phyloP scores from a whole-genome alignment of 2,888 invertebrate genomes.

The Hydraecia micacea region DNA sequence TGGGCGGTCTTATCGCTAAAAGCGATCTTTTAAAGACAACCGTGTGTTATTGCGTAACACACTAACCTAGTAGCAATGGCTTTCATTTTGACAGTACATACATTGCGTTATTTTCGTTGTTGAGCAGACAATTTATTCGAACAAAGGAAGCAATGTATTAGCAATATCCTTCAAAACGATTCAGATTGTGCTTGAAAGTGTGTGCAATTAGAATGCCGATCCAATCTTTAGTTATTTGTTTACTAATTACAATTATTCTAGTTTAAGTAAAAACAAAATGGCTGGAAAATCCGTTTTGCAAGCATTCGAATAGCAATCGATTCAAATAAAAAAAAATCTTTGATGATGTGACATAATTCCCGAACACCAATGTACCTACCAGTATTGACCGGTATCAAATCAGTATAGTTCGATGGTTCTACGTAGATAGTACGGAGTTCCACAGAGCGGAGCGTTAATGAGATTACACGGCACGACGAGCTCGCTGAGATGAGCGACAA shows the following conservation, averaged over 20 bases:
- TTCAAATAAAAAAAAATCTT: neutral
- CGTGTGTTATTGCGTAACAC: too few species aligned
- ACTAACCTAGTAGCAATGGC: too few species aligned
- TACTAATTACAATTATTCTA: neutral
- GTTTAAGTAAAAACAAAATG: neutral
- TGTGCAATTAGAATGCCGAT: neutral
- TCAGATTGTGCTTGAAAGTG: neutral
- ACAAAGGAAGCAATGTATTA: too few species aligned
- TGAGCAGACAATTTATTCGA: too few species aligned
- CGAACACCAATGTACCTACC: neutral
- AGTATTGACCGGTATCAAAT: slow-evolving; percentile 15
- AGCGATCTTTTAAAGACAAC: too few species aligned
- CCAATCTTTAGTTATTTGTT: neutral
- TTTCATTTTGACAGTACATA: too few species aligned
- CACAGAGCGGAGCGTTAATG: slow-evolving; percentile 40
- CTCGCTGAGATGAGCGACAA: slow-evolving; percentile 42
- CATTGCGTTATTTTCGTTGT: too few species aligned
- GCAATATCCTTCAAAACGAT: neutral
- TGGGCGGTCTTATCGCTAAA: too few species aligned
- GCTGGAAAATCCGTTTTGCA: neutral
- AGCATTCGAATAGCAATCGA: too few species aligned
- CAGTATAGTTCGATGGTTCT: slow-evolving; percentile 25
- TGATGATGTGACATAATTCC: neutral
- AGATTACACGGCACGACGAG: slow-evolving; percentile 43
- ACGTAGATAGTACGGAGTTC: slow-evolving; percentile 7